Evolutionary conservation across 2,888 invertebrate genomes (phyloP).

Genomic region (Chaetoderma sp.): DNA sequence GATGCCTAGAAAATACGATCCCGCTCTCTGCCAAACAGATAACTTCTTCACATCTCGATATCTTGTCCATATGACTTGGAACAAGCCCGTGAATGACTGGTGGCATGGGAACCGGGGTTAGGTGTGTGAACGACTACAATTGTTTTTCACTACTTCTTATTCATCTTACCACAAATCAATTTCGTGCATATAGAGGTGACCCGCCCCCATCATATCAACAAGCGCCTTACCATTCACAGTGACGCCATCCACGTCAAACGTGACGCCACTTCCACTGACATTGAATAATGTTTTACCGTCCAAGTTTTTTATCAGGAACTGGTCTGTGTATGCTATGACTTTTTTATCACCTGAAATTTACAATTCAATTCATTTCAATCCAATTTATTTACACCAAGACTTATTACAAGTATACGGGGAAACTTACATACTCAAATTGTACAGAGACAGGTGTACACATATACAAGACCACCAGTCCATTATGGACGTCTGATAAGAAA

Average conservation of each 20-base stretch:
- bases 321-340: conserved; percentile 43
- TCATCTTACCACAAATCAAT: no score
- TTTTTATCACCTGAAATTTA: conserved; percentile 40
- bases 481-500: background rate
- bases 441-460: background rate
- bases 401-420: background rate
- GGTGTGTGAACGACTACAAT: no score
- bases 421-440: background rate
- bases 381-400: no score
- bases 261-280: conserved; percentile 41
- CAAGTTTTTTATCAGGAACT: conserved; percentile 46
- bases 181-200: no score
- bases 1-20: no score
- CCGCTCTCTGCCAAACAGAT: no score
- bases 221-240: conserved; percentile 46
- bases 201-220: no score
- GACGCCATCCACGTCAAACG: conserved; percentile 43
- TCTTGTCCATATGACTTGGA: no score
- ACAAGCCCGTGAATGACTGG: no score
- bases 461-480: background rate
- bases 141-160: no score
- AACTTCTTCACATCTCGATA: no score
- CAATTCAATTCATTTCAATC: background rate
- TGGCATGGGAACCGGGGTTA: no score
- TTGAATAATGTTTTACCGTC: conserved; percentile 41